These are phyloP conservation scores for Crotophaga sulcirostris DNA, from an alignment of 2,113 vertebrate species.

Conservation along the genomic window DNA sequence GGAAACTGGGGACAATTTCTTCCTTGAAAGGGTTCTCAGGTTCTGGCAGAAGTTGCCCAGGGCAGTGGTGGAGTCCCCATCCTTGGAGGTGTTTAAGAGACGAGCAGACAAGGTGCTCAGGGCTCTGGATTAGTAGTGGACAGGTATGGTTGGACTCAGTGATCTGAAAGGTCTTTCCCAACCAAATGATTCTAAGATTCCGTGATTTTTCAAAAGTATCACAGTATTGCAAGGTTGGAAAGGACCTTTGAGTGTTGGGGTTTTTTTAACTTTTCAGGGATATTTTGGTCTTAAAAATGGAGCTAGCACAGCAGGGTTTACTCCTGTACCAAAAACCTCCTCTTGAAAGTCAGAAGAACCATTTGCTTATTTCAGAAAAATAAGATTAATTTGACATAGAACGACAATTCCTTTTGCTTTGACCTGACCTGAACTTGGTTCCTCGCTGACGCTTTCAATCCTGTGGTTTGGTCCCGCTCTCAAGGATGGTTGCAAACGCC, in stretches of 20 bases:
- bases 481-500: not conserved
- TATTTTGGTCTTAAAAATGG: not conserved
- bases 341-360: not conserved
- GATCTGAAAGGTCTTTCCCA: no score
- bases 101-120: no score
- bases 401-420: not conserved
- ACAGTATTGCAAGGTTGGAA: no score
- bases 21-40: no score
- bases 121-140: no score
- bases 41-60: no score
- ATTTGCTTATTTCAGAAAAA: not conserved
- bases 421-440: constrained; percentile 9
- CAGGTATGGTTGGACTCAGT: no score
- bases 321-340: not conserved
- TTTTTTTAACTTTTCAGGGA: not conserved
- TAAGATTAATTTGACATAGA: not conserved
- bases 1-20: no score
- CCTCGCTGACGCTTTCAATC: not conserved
- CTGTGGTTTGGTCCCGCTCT: not conserved
- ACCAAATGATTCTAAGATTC: no score
- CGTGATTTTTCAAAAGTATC: not conserved
- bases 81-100: no score
- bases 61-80: no score
- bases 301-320: not conserved
- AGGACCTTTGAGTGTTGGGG: not conserved